Evolutionary conservation across 2,888 invertebrate genomes (phyloP).

Genomic region (Sinodicranocentrus sp.): DNA sequence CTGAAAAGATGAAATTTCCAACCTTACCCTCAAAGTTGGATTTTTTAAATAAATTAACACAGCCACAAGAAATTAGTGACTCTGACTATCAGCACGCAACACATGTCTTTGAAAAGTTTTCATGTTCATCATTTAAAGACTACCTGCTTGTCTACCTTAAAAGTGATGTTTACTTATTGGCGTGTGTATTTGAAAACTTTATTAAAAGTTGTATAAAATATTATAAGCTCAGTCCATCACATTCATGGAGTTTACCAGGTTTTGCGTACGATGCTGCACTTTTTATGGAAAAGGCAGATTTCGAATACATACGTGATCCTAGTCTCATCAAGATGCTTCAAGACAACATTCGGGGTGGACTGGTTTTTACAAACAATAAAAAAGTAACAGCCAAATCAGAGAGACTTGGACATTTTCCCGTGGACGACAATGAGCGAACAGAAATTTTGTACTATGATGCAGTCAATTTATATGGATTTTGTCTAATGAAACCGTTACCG

Average conservation of each 20-base stretch:
- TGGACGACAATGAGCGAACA: neutral
- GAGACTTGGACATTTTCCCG: neutral
- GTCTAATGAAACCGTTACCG: neutral
- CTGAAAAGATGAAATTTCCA: neutral
- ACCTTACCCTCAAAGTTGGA: neutral
- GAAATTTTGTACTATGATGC: conserved; percentile 7
- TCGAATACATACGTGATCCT: neutral
- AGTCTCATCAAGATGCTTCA: neutral
- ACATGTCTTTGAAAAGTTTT: neutral
- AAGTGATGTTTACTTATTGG: neutral
- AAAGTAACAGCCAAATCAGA: neutral
- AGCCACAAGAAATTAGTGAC: neutral
- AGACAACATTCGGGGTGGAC: neutral
- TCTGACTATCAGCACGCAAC: neutral
- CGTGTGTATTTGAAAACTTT: conserved; percentile 9
- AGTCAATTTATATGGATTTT: neutral
- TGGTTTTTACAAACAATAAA: neutral
- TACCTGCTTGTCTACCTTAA: neutral
- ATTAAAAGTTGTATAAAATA: neutral
- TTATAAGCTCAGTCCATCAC: neutral
- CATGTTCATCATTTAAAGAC: neutral
- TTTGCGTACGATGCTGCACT: neutral
- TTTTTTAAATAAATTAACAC: neutral
- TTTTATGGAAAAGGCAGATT: neutral
- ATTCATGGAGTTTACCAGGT: neutral